Evolutionary conservation across 2,888 invertebrate species (phyloP), one percentile per base, ranked within the genome.

Genomic region (Scelioninae gen. 2): DNA sequence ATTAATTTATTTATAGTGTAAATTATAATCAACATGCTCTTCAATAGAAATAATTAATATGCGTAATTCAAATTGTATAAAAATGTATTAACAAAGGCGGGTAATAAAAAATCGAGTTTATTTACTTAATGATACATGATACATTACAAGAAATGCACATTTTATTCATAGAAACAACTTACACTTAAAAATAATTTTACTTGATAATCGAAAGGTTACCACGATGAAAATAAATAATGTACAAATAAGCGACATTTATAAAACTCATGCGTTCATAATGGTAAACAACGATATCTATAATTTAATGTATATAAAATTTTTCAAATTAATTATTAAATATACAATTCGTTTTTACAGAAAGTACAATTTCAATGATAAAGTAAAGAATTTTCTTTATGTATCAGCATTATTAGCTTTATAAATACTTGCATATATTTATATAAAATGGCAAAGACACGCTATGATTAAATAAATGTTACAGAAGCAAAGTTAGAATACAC

Each of bases 51-150:
- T 2, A 31, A 31, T n/a, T n/a, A n/a, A n/a, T n/a, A n/a, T n/a
- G n/a, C n/a, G n/a, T n/a, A n/a, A n/a, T n/a, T n/a, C n/a, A n/a
- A n/a, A n/a, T n/a, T n/a, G n/a, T n/a, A 46, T 46, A 52, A 35
- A 15, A 35, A 35, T 52, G 13, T 31, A 31, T 10, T 9, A 48
- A 48, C 11, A 41, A 41, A n/a, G 48, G n/a, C 35, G 9, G n/a
- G 50, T 25, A 53, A 53, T 53, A 53, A 53, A 53, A 53, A 39
- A 25, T 39, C 11, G 35, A 52, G 33, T 53, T 53, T 53, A 52
- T 52, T 52, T n/a, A 52, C 33, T 33, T 52, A 46, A 46, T 46
- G 28, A 13, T 46, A 50, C 16, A 31, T 50, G 48, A 33, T 50
- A 50, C 48, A 33, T 28, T 50, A 50, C 18, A 33, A n/a, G 33